Conservation (phyloP, 2,797 vertebrate species). For the Pelodytes ibericus region DNA sequence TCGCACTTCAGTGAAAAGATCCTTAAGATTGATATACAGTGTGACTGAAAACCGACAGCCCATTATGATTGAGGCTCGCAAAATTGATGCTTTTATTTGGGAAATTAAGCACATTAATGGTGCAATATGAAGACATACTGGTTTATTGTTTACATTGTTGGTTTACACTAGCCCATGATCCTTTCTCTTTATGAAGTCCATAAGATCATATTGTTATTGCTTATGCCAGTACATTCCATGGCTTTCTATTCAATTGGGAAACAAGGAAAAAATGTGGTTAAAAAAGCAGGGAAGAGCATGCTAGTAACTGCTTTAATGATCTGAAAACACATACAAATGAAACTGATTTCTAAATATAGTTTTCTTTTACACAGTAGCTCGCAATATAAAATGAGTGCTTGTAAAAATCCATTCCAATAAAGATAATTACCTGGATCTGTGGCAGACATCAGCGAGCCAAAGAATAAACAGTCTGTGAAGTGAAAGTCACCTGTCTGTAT, state of each 20-base stretch:
- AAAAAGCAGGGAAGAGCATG: too few species aligned
- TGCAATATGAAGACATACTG: too few species aligned
- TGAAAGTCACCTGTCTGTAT: conserved; percentile 76
- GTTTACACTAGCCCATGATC: too few species aligned
- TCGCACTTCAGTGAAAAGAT: conserved; percentile 22
- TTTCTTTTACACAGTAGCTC: conserved; percentile 1
- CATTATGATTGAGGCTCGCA: conserved; percentile 4
- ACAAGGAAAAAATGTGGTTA: too few species aligned
- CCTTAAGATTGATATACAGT: conserved; percentile 18
- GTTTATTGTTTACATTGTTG: too few species aligned
- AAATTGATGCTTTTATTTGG: not conserved
- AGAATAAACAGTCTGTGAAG: conserved; percentile 84
- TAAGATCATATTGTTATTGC: too few species aligned
- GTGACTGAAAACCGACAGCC: conserved; percentile 6
- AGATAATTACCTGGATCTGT: conserved; percentile 83
- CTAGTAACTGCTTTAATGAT: not conserved
- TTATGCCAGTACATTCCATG: too few species aligned
- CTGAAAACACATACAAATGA: too few species aligned
- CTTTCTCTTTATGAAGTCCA: too few species aligned
- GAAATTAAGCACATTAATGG: conserved; percentile 7
- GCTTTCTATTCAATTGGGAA: too few species aligned
- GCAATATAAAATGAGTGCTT: conserved; percentile 31
- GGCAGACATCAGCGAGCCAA: conserved; percentile 84
- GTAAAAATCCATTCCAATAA: conserved; percentile 41
- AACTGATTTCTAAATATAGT: not conserved